A percentile compares a stretch with the other conserved stretches of the same genome.
Evolutionary conservation across 2,113 vertebrate genomes (phyloP).

Genomic region (Panthera uncia): DNA sequence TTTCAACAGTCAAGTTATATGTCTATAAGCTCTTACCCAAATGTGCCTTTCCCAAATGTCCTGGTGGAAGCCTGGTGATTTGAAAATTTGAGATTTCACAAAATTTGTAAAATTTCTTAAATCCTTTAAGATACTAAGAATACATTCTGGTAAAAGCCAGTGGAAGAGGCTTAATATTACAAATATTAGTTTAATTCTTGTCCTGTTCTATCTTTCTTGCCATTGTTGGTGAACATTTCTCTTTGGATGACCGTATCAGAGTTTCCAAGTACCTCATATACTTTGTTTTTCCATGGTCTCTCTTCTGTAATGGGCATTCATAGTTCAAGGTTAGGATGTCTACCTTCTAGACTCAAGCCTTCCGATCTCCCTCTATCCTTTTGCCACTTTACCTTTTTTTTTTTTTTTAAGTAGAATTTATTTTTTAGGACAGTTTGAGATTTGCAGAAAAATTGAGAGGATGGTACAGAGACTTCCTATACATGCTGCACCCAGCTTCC

Average conservation of each 20-base stretch:
- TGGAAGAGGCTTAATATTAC: not conserved
- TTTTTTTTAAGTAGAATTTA: not conserved
- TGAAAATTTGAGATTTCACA: conserved; percentile 29
- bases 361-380: not conserved
- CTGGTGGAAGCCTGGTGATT: not conserved
- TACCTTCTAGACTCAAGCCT: not conserved
- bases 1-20: not conserved
- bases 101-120: conserved; percentile 8
- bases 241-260: not conserved
- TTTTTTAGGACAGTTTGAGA: not conserved
- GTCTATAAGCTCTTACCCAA: not conserved
- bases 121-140: not conserved
- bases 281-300: not conserved
- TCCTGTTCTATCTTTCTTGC: not conserved
- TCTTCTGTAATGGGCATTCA: not conserved
- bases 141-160: not conserved
- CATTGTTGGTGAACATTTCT: not conserved
- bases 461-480: not conserved
- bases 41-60: not conserved
- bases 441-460: conserved; percentile 7
- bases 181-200: conserved; percentile 4
- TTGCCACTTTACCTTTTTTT: not conserved
- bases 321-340: not conserved
- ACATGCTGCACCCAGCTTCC: not conserved
- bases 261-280: not conserved